Evolutionary conservation across 2,888 invertebrate genomes (phyloP), one percentile per base, ranked within the genome.

Genomic region (Tuta absoluta): DNA sequence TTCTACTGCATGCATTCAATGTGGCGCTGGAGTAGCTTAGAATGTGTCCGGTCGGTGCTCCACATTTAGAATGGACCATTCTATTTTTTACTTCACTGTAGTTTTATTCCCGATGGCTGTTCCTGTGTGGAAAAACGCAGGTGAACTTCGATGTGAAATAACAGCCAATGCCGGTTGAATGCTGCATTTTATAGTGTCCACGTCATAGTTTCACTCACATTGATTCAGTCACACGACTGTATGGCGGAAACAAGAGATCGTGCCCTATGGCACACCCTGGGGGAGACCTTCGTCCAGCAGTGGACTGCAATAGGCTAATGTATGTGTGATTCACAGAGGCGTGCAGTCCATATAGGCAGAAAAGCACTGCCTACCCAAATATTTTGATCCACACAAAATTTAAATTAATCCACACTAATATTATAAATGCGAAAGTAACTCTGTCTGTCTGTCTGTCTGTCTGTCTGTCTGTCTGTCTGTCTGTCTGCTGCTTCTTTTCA

Each of bases 41-140:
- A 33, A 65, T 51, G 51, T 23, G 51, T 51, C 51, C 65, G 63
- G 61, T 68, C 64, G 65, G 66, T 66, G 53, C 63, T 67, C 65
- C 53, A 33, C 64, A 61, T 65, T 65, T 65, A 41, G 62, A 65
- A 57, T 33, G 57, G 61, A 37, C 24, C n/a, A 37, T 17, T n/a
- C n/a, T 12, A 7, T 61, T 24, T 61, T 61, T 49, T 48, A 45
- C 23, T 61, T 21, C 45, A 24, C 24, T 45, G n/a, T 45, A 60
- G 45, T 60, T 60, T 14, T 60, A 41, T 60, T 60, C 45, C 45
- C 45, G 41, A n/a, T n/a, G n/a, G 24, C 45, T 23, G 24, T 60
- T 60, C 60, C 33, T 49, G 11, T 28, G 61, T 61, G 49, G 61
- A 33, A 49, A 61, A 61, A 48, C 49, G 61, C 17, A 60, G 45